Conservation (phyloP, 2,797 vertebrate genomes). For the Dipus sagitta region DNA sequence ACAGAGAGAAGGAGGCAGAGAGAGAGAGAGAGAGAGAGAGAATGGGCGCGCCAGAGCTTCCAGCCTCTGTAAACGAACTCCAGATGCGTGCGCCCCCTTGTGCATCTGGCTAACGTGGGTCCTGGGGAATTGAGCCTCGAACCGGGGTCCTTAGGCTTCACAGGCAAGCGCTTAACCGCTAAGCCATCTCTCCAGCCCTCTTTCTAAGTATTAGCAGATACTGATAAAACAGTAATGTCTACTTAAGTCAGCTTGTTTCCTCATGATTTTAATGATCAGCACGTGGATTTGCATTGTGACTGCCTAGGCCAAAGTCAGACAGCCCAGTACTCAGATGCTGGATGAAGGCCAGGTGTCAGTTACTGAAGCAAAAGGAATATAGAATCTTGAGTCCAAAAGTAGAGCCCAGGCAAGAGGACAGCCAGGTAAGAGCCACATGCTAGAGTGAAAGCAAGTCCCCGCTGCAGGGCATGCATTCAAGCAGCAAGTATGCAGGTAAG, state of each 20-base stretch:
- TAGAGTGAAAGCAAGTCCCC: not conserved
- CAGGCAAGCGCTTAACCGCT: no score
- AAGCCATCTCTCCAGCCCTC: no score
- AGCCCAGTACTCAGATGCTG: constrained; percentile 40
- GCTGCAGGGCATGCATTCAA: not conserved
- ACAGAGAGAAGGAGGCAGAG: no score
- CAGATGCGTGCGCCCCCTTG: no score
- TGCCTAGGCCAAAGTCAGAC: constrained; percentile 31
- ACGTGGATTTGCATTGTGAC: constrained; percentile 19
- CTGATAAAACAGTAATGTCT: constrained; percentile 8
- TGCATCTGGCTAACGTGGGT: no score
- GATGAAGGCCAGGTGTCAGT: constrained; percentile 29
- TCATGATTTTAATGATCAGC: constrained; percentile 25
- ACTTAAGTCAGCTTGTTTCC: constrained; percentile 42
- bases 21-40: no score
- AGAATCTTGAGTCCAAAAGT: constrained; percentile 25
- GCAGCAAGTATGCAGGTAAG: not conserved
- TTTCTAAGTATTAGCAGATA: constrained; percentile 39
- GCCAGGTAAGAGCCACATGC: not conserved
- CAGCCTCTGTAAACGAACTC: no score
- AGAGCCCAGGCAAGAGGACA: not conserved
- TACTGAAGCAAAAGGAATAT: constrained; percentile 3
- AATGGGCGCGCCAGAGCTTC: no score
- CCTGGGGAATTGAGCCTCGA: no score
- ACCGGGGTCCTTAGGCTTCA: no score